A percentile compares a stretch with the other conserved stretches of the same genome.
Evolutionary conservation across 1,140 invertebrate genomes (phyloP).

Genomic region (Macrobrachium nipponense): DNA sequence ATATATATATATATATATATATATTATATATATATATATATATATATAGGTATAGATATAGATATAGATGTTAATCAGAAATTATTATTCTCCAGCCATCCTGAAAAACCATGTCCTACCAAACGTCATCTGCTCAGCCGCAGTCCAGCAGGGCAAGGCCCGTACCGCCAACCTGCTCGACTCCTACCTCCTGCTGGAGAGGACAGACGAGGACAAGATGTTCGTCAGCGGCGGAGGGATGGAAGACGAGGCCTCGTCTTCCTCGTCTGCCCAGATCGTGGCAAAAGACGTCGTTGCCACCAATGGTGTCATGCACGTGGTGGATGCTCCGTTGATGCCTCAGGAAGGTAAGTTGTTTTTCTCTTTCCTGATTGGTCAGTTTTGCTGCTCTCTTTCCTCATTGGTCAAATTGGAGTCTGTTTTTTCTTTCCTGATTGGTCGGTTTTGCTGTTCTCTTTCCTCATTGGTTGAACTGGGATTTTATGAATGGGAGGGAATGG

Average conservation of each 20-base stretch:
- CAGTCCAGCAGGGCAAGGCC: slow-evolving; percentile 71
- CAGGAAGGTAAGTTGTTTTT: slow-evolving; percentile 67
- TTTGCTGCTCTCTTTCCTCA: too few relatives aligned
- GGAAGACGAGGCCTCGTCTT: too few relatives aligned
- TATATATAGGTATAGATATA: too few relatives aligned
- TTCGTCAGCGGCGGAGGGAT: slow-evolving; percentile 68
- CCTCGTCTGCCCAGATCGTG: slow-evolving; percentile 67
- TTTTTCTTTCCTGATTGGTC: too few relatives aligned
- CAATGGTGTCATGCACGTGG: slow-evolving; percentile 74
- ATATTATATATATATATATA: too few relatives aligned
- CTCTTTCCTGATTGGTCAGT: too few relatives aligned
- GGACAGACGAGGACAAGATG: slow-evolving; percentile 70
- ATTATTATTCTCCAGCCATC: slow-evolving; percentile 68
- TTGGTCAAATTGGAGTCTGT: too few relatives aligned
- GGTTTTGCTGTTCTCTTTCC: too few relatives aligned
- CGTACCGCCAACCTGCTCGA: slow-evolving; percentile 73
- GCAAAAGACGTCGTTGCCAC: slow-evolving; percentile 71
- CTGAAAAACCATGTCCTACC: slow-evolving; percentile 76
- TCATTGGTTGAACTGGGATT: too few relatives aligned
- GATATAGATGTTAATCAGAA: too few relatives aligned
- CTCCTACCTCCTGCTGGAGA: slow-evolving; percentile 71
- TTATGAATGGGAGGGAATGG: too few relatives aligned
- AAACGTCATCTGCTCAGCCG: slow-evolving; percentile 76
- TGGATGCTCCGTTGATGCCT: slow-evolving; percentile 72
- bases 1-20: too few relatives aligned